These are phyloP conservation scores for Agelastica alni DNA, from an alignment of 2,888 invertebrate genomes.

Conservation along the genomic window DNA sequence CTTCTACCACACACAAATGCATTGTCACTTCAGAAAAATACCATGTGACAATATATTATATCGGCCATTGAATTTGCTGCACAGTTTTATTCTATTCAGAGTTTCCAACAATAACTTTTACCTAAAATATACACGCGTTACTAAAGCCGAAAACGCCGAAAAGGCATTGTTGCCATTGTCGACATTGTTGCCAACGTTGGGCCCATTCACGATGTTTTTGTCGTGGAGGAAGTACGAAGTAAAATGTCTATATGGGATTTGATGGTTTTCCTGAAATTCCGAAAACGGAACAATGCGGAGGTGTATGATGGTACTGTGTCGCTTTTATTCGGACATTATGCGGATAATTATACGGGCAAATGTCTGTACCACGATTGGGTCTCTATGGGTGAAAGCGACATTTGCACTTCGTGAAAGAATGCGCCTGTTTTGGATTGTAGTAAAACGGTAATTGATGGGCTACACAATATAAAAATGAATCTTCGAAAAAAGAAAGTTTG, in stretches of 20 bases:
- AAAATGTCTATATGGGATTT: slow-evolving; percentile 50
- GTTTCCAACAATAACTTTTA: slow-evolving; percentile 48
- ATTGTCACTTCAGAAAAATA: slow-evolving; percentile 56
- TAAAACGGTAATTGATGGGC: background rate
- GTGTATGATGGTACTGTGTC: slow-evolving; percentile 48
- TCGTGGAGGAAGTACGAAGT: slow-evolving; percentile 56
- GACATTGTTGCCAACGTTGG: slow-evolving; percentile 47
- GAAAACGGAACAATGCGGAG: slow-evolving; percentile 43
- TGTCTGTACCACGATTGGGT: slow-evolving; percentile 34
- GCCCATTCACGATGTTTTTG: slow-evolving; percentile 54
- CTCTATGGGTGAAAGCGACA: slow-evolving; percentile 20
- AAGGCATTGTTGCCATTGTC: slow-evolving; percentile 54
- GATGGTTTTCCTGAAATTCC: slow-evolving; percentile 52
- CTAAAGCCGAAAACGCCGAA: slow-evolving; percentile 54
- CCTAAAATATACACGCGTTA: slow-evolving; percentile 59
- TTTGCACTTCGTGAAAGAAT: slow-evolving; percentile 29
- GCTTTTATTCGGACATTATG: slow-evolving; percentile 42
- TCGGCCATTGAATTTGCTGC: slow-evolving; percentile 55
- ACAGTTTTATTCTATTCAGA: slow-evolving; percentile 54
- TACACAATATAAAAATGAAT: background rate
- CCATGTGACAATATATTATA: slow-evolving; percentile 59
- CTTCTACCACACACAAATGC: slow-evolving; percentile 53
- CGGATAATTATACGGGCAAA: slow-evolving; percentile 44
- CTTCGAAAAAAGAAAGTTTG: background rate
- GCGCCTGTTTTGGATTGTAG: slow-evolving; percentile 6